phyloP scores from a whole-genome alignment of 2,888 invertebrate genomes.

The Cerastis leucographa region DNA sequence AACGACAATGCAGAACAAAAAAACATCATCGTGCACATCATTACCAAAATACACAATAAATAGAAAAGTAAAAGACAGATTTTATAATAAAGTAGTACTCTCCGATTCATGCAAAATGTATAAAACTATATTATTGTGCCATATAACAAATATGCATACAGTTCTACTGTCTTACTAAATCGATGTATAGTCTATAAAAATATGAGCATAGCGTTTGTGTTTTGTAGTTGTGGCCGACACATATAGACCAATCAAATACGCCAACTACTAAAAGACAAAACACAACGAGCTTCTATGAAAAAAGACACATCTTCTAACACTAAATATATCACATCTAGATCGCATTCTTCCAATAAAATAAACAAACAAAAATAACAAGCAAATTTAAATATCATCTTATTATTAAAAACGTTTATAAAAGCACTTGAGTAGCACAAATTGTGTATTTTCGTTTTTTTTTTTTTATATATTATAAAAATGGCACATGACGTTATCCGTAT shows the following conservation, averaged over 20 bases:
- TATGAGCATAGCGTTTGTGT: conserved; percentile 67
- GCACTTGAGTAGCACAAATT: conserved; percentile 88
- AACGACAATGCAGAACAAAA: conserved; percentile 36
- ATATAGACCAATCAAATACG: conserved; percentile 54
- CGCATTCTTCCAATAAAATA: conserved; percentile 78
- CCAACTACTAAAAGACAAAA: conserved; percentile 71
- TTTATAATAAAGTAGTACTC: conserved; percentile 47
- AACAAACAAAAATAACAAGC: conserved; percentile 84
- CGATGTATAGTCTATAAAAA: conserved; percentile 61
- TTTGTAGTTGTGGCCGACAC: conserved; percentile 58
- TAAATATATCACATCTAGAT: conserved; percentile 75
- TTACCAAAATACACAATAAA: conserved; percentile 59
- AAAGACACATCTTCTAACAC: conserved; percentile 72
- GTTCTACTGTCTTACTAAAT: conserved; percentile 60
- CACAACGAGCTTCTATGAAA: conserved; percentile 69
- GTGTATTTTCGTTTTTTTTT: conserved; percentile 75
- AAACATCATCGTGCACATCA: conserved; percentile 41
- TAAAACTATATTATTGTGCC: conserved; percentile 64
- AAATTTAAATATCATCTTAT: conserved; percentile 89
- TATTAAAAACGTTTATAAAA: conserved; percentile 85
- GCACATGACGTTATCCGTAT: conserved; percentile 83
- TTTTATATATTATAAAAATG: conserved; percentile 79
- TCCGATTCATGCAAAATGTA: conserved; percentile 64
- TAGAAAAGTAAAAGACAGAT: conserved; percentile 55
- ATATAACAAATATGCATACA: conserved; percentile 64